These are phyloP conservation scores for Steinernema hermaphroditum DNA, from an alignment of 2,888 invertebrate species.

Conservation along the genomic window DNA sequence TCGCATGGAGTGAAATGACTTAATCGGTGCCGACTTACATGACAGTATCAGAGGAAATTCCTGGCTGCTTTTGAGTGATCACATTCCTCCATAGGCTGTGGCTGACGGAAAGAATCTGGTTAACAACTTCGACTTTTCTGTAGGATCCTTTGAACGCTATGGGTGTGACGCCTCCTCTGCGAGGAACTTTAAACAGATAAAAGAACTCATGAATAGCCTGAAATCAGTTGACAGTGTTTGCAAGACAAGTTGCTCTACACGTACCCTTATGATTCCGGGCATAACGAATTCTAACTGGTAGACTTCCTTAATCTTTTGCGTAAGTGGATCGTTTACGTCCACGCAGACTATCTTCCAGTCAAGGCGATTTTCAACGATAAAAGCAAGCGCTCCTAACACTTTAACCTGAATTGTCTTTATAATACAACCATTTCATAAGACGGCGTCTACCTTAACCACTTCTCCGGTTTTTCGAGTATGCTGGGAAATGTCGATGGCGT, in stretches of 20 bases:
- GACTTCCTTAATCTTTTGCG: constrained; percentile 77
- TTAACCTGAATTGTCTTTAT: constrained; percentile 73
- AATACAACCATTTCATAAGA: not conserved
- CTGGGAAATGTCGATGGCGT: constrained; percentile 93
- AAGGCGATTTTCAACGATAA: constrained; percentile 96
- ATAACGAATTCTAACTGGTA: constrained; percentile 73
- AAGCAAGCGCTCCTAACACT: constrained; percentile 86
- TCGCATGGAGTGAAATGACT: not conserved
- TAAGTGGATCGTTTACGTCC: constrained; percentile 87
- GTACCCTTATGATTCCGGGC: constrained; percentile 90
- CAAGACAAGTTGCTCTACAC: no score
- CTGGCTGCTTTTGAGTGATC: constrained; percentile 57
- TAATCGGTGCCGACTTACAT: no score
- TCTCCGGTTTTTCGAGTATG: constrained; percentile 69
- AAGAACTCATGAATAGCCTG: constrained; percentile 98
- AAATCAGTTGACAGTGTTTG: constrained; percentile 45
- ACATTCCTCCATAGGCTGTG: constrained; percentile 68
- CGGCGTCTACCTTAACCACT: constrained; percentile 44
- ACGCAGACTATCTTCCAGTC: constrained; percentile 97
- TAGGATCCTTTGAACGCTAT: constrained; percentile 96
- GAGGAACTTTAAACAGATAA: constrained; percentile 94
- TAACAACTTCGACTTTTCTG: constrained; percentile 72
- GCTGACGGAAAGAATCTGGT: constrained; percentile 67
- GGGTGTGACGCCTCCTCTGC: constrained; percentile 80
- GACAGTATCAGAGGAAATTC: not conserved